These are phyloP conservation scores for Geotrupes spiniger DNA, from an alignment of 2,888 invertebrate species.

Conservation along the genomic window DNA sequence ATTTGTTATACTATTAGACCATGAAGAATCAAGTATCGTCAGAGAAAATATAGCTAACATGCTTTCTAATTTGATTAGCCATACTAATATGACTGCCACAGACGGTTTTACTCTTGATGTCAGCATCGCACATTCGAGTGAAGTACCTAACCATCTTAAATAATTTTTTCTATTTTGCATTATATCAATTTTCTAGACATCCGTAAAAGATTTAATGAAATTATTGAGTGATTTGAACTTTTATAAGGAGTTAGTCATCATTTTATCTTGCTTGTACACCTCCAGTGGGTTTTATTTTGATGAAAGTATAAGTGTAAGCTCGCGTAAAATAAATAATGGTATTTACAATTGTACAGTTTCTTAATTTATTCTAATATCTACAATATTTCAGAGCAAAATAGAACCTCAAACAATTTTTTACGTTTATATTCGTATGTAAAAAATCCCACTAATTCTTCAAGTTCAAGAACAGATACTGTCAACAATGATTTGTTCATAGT, in stretches of 20 bases:
- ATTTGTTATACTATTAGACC: conserved; percentile 46
- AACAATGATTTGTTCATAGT: conserved; percentile 22
- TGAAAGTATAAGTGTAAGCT: background rate
- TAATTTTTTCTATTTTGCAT: too few species aligned
- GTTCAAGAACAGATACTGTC: conserved; percentile 16
- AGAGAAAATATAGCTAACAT: conserved; percentile 57
- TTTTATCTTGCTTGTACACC: conserved; percentile 36
- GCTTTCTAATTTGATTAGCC: conserved; percentile 47
- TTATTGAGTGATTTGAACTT: conserved; percentile 41
- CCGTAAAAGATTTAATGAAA: conserved; percentile 21
- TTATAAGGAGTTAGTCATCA: conserved; percentile 35
- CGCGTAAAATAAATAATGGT: background rate
- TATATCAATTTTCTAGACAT: background rate
- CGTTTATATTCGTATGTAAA: too few species aligned
- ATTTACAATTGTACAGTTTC: too few species aligned
- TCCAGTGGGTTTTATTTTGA: conserved; percentile 20
- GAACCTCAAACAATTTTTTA: too few species aligned
- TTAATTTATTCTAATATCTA: conserved; percentile 1
- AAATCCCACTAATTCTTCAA: too few species aligned
- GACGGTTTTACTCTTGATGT: conserved; percentile 9
- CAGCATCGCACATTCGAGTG: conserved; percentile 2
- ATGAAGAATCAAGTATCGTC: conserved; percentile 55
- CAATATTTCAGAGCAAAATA: background rate
- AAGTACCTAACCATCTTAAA: too few species aligned
- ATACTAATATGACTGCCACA: conserved; percentile 23